A percentile compares a stretch with the other conserved stretches of the same genome.
Conservation (phyloP, 2,113 vertebrate species). For the Neodontobutis hainanensis region DNA sequence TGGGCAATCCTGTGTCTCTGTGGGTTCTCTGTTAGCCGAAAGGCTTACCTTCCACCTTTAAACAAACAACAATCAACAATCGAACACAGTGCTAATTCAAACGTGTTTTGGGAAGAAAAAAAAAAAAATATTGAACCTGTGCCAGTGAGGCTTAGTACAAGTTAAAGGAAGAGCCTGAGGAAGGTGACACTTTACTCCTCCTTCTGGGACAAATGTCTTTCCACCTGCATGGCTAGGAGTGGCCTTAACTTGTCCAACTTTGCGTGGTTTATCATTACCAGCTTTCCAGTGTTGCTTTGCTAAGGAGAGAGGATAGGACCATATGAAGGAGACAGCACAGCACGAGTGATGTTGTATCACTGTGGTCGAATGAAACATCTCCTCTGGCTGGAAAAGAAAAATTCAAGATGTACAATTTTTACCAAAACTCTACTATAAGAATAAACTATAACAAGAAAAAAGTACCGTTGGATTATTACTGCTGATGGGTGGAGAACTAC, state of each 20-base stretch:
- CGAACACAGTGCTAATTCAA: not conserved
- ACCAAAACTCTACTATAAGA: not conserved
- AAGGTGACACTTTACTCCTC: slow-evolving; percentile 60
- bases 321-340: slow-evolving; percentile 73
- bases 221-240: not conserved
- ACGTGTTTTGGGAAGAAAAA: not conserved
- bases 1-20: slow-evolving; percentile 51
- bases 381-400: slow-evolving; percentile 43
- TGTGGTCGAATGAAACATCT: slow-evolving; percentile 72
- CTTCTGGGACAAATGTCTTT: slow-evolving; percentile 8
- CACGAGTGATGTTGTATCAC: slow-evolving; percentile 83
- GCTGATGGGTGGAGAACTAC: slow-evolving; percentile 27
- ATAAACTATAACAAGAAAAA: not conserved
- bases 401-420: not conserved
- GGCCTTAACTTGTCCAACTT: not conserved
- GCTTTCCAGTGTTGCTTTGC: slow-evolving; percentile 66
- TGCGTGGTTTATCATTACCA: slow-evolving; percentile 5
- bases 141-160: slow-evolving; percentile 85
- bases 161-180: slow-evolving; percentile 81
- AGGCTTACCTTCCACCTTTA: slow-evolving; percentile 83
- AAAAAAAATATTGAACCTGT: slow-evolving; percentile 76
- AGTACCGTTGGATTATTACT: slow-evolving; percentile 47
- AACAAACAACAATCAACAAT: slow-evolving; percentile 8
- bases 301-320: slow-evolving; percentile 85
- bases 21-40: slow-evolving; percentile 54